These are phyloP conservation scores for Camponotus pennsylvanicus DNA, from an alignment of 1,140 invertebrate genomes.

Conservation along the genomic window DNA sequence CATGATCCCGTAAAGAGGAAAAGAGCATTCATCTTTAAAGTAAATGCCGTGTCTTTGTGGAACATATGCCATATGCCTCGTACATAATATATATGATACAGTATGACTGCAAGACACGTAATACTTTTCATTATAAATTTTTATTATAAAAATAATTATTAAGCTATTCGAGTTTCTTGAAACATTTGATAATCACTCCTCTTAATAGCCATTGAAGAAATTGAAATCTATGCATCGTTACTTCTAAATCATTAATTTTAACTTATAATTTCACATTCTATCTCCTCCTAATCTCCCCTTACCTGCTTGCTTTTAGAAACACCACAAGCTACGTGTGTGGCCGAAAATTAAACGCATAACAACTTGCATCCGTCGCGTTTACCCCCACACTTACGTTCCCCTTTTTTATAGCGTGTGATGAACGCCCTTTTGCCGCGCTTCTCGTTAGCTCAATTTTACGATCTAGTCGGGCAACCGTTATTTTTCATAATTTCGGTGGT, in stretches of 20 bases:
- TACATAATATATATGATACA: not conserved
- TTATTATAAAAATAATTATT: not conserved
- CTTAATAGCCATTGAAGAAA: not conserved
- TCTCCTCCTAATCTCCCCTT: not conserved
- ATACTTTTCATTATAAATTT: not conserved
- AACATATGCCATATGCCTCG: not conserved
- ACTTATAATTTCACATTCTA: not conserved
- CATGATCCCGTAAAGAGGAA: conserved; percentile 18
- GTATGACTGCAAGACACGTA: not conserved
- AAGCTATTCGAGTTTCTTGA: not conserved
- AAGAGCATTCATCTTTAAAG: conserved; percentile 3
- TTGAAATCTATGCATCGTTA: not conserved
- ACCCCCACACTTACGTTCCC: conserved; percentile 69
- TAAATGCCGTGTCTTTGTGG: not conserved
- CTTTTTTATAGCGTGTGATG: conserved; percentile 75
- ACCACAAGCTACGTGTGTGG: conserved; percentile 71
- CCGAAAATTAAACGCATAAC: conserved; percentile 78
- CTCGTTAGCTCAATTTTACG: conserved; percentile 83
- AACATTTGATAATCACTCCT: not conserved
- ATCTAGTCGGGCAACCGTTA: conserved; percentile 68
- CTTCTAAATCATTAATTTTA: not conserved
- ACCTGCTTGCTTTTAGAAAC: conserved; percentile 1
- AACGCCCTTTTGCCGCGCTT: conserved; percentile 66
- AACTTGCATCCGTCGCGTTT: conserved; percentile 72
- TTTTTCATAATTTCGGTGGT: conserved; percentile 77